phyloP scores from a whole-genome alignment of 2,113 vertebrate genomes.

The human (Homo sapiens) region GRCh38 chr11:35256001-35256500 shows the following conservation, averaged over 20 bases:
- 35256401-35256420: conserved; percentile 14
- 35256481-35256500: background rate
- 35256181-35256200: background rate
- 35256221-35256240: background rate
- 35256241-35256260: background rate
- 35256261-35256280: background rate
- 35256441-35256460: background rate
- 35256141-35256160: background rate
- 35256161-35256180: background rate
- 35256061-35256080: background rate
- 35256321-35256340: background rate
- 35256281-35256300: background rate
- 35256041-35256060: background rate
- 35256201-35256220: background rate
- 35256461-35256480: background rate
- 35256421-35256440: background rate
- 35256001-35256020: conserved; percentile 31
- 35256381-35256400: background rate
- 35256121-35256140: background rate
- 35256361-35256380: background rate
- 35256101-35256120: background rate
- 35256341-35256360: background rate
- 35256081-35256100: background rate
- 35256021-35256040: background rate
- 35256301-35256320: background rate